Evolutionary conservation across 2,888 invertebrate genomes (phyloP).

Genomic region (Drosophila anomalata): DNA sequence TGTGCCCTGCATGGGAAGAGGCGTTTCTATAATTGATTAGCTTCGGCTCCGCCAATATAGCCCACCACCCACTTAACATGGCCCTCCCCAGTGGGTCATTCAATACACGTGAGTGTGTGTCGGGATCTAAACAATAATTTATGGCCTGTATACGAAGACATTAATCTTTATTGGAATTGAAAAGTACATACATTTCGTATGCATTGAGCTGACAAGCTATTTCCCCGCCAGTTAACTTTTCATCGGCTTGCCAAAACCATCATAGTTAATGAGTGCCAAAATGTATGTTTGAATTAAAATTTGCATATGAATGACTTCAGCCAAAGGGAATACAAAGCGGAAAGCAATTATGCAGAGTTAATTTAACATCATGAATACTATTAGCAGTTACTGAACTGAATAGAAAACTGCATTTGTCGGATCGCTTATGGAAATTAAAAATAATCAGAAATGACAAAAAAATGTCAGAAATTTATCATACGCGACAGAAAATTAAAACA

Average conservation of each 20-base stretch:
- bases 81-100: slow-evolving; percentile 26
- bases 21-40: slow-evolving; percentile 77
- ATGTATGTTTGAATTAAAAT: slow-evolving; percentile 3
- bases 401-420: slow-evolving; percentile 12
- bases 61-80: slow-evolving; percentile 35
- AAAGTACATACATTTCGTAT: slow-evolving; percentile 58
- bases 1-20: slow-evolving; percentile 19
- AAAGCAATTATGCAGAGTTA: slow-evolving; percentile 27
- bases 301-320: slow-evolving; percentile 29
- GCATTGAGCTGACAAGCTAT: slow-evolving; percentile 55
- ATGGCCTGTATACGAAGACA: slow-evolving; percentile 74
- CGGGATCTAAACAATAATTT: slow-evolving; percentile 68
- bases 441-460: background rate
- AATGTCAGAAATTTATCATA: background rate
- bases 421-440: background rate
- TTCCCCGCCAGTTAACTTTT: slow-evolving; percentile 39
- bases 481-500: background rate
- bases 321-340: slow-evolving; percentile 9
- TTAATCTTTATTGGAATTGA: slow-evolving; percentile 78
- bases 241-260: slow-evolving; percentile 30
- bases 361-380: slow-evolving; percentile 26
- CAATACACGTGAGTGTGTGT: slow-evolving; percentile 24
- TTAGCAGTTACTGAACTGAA: slow-evolving; percentile 5
- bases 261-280: slow-evolving; percentile 1
- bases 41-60: slow-evolving; percentile 61